Percentiles rank a stretch among this genome's conserved stretches.
These are phyloP conservation scores for Listrodromus nycthemerus DNA, from an alignment of 2,888 invertebrate species.

Conservation along the genomic window DNA sequence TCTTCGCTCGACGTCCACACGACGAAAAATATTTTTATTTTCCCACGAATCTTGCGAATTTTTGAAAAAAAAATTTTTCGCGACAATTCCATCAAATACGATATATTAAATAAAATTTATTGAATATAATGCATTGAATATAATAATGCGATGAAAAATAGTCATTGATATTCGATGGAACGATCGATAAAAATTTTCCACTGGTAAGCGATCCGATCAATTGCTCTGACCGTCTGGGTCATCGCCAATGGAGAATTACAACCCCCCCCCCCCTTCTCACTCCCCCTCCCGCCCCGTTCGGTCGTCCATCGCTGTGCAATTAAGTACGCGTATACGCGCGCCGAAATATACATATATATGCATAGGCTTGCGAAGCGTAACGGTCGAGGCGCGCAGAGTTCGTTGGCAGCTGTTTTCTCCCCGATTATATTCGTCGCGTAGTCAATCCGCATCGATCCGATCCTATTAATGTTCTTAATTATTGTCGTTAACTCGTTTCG, in stretches of 20 bases:
- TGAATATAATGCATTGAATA: too few relatives aligned
- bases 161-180: background rate
- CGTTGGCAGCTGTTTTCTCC: constrained; percentile 19
- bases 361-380: background rate
- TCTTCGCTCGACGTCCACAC: too few relatives aligned
- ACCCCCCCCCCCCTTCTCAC: constrained; percentile 15
- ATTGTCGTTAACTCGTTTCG: background rate
- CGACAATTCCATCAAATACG: too few relatives aligned
- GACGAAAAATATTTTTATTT: too few relatives aligned
- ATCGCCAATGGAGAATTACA: constrained; percentile 71
- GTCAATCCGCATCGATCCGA: background rate
- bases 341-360: background rate
- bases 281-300: constrained; percentile 8
- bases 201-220: constrained; percentile 72
- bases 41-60: too few relatives aligned
- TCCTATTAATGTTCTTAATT: background rate
- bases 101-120: too few relatives aligned
- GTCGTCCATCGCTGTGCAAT: constrained; percentile 9
- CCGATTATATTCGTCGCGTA: background rate
- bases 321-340: background rate
- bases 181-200: constrained; percentile 71
- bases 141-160: too few relatives aligned
- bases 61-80: too few relatives aligned
- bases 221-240: constrained; percentile 64
- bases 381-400: background rate